phyloP scores from a whole-genome alignment of 2,797 vertebrate species.

The Cyprinodon diabolis region DNA sequence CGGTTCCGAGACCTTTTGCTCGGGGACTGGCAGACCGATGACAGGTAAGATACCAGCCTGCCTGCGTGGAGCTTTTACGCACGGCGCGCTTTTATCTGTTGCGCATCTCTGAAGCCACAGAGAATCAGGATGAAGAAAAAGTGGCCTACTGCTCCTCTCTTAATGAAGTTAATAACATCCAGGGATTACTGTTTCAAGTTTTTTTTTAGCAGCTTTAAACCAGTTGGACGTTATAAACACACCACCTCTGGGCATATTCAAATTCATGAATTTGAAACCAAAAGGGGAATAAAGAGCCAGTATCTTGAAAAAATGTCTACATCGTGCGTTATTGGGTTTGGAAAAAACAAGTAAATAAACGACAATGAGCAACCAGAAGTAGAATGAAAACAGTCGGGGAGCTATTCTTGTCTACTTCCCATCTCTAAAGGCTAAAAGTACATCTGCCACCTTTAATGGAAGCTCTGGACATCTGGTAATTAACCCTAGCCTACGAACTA shows the following conservation, averaged over 20 bases:
- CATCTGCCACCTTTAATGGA: constrained; percentile 49
- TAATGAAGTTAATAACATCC: constrained; percentile 1
- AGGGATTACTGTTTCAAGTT: constrained; percentile 3
- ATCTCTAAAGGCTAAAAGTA: constrained; percentile 25
- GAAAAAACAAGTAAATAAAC: constrained; percentile 15
- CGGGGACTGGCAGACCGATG: constrained; percentile 86
- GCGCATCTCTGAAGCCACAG: constrained; percentile 41
- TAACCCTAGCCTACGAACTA: constrained; percentile 67
- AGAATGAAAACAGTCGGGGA: neutral
- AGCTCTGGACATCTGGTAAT: constrained; percentile 51
- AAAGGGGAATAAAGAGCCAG: neutral
- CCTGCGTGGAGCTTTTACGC: constrained; percentile 61
- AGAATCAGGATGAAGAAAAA: constrained; percentile 11
- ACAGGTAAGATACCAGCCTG: constrained; percentile 75
- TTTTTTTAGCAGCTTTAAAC: constrained; percentile 11
- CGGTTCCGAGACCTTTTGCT: constrained; percentile 89
- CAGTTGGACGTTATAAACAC: constrained; percentile 51
- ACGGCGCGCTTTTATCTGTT: constrained; percentile 51
- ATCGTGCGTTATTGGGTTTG: neutral
- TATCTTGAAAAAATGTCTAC: neutral
- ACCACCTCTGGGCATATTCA: constrained; percentile 1
- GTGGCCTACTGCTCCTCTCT: neutral
- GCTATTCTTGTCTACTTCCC: constrained; percentile 7
- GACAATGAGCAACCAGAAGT: constrained; percentile 7
- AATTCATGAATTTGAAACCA: neutral